Base-by-base conservation (phyloP, 2,797 vertebrate species). In the Sparidentex hasta region DNA sequence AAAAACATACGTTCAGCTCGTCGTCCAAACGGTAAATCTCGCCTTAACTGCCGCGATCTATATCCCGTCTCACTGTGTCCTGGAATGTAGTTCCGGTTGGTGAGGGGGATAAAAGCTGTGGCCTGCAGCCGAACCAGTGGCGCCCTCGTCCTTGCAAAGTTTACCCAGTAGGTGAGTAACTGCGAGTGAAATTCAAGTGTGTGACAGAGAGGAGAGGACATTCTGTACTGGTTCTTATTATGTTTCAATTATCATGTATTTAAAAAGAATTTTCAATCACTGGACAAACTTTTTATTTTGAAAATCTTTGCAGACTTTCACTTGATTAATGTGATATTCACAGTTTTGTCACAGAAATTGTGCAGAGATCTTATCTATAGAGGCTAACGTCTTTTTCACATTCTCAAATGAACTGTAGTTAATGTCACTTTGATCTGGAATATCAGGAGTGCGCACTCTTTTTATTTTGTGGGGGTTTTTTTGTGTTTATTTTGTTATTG, bases 31-130 rank as follows among this genome's bases (percentile, higher is more conserved):
- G 12, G 17, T 23, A 14, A 57, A 44, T 13, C 3, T 12, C 4
- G 5, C 13, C 21, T 5, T 23, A 43, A 65, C 5, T 14, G 48
- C 7, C 9, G 41, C 61, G 82, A 48, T 7, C 88, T 88, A 81
- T 70, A 69, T 87, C n/a, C 6, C 44, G 70, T 75, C 63, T 52
- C 55, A 11, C 64, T 76, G 77, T 81, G 86, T 33, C 27, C 29
- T 3, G 65, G 85, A 96, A 95, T 33, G 93, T 95, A 96, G 96
- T 94, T 16, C 96, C 95, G 88, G 94, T 77, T 12, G 5, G 59
- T 79, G 44, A 8, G 50, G 73, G 29, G 63, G 33, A 94, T 95
- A 95, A 90, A 93, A 72, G 7, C 57, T 72, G 82, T 59, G 56
- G 68, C 74, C 46, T 38, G 27, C 80, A 16, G 68, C 23, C 0